Conservation (phyloP, 2,113 vertebrate species). For the Diadophis punctatus region DNA sequence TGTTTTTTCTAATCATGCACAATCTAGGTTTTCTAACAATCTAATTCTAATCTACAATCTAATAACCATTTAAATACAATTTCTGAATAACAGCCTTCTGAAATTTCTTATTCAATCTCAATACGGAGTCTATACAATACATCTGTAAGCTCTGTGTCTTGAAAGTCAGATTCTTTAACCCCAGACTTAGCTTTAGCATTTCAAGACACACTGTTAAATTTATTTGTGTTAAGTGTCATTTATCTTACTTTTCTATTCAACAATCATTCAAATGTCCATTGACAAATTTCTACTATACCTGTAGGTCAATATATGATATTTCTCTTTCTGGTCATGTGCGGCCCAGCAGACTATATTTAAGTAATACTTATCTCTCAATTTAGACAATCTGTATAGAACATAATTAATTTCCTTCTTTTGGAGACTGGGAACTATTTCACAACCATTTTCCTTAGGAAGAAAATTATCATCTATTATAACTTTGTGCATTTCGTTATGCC, state of each 20-base stretch:
- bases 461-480: background rate
- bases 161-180: background rate
- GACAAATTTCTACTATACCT: background rate
- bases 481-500: background rate
- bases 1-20: background rate
- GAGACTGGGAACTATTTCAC: background rate
- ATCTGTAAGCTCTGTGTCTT: background rate
- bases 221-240: background rate
- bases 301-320: background rate
- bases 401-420: background rate
- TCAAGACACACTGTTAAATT: background rate
- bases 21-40: background rate
- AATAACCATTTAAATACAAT: background rate
- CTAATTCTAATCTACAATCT: background rate
- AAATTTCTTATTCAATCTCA: background rate
- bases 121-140: background rate
- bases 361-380: background rate
- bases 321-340: rapidly evolving
- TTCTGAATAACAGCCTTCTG: background rate
- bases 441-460: slow-evolving; percentile 13
- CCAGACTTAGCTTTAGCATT: background rate
- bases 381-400: background rate
- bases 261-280: background rate
- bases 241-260: background rate
- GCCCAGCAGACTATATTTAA: background rate